Conservation (phyloP, 2,888 invertebrate species). For the Temnothorax ravouxi region DNA sequence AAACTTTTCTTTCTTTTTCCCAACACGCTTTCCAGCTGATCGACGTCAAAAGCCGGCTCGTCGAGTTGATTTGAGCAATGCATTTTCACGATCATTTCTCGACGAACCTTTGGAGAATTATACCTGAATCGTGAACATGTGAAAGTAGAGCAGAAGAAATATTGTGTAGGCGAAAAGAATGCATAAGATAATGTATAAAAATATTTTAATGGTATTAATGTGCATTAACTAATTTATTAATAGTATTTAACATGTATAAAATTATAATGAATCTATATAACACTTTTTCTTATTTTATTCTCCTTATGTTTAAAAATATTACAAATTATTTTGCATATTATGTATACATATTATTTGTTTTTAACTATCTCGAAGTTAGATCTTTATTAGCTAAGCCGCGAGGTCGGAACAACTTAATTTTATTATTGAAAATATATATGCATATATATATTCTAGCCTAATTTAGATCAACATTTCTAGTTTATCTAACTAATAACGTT, state of each 20-base stretch:
- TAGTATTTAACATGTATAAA: not conserved
- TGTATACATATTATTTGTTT: not conserved
- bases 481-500: constrained; percentile 13
- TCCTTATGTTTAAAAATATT: not conserved
- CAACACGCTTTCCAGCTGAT: constrained; percentile 52
- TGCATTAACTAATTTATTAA: not conserved
- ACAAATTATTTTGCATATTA: not conserved
- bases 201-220: not conserved
- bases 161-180: not conserved
- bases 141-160: not conserved
- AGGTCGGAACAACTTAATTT: not conserved
- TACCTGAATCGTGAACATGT: not conserved
- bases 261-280: not conserved
- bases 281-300: not conserved
- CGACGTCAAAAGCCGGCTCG: constrained; percentile 46
- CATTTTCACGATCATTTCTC: constrained; percentile 28
- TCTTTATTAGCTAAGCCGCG: not conserved
- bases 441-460: not conserved
- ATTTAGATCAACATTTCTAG: not conserved
- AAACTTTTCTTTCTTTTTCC: constrained; percentile 46
- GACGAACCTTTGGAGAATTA: not conserved
- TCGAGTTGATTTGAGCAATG: constrained; percentile 17
- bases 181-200: not conserved
- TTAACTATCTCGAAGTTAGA: not conserved
- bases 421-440: not conserved